Evolutionary conservation across 1,140 invertebrate genomes (phyloP), one percentile per base, ranked within the genome.

Genomic region (Protaetia brevitarsis): DNA sequence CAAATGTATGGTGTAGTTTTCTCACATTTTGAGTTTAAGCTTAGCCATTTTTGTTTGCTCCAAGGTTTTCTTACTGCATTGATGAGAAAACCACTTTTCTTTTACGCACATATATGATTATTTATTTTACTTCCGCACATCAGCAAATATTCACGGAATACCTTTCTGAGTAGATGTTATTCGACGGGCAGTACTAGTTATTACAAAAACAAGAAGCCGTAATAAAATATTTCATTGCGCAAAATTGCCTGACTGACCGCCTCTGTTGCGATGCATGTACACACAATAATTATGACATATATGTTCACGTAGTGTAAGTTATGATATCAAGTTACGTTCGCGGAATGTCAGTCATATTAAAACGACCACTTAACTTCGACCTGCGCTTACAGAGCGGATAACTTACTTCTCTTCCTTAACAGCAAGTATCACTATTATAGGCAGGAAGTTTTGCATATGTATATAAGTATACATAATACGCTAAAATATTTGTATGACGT

Each of bases 231-330:
- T 51, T 51, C 41, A 51, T 51, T 23, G 41, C 41, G 41, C 41
- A 51, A 51, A 51, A 51, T 51, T 51, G 26, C 41, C 26, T 23
- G 6, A 51, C 41, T 51, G 6, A 51, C 16, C 19, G 41, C 19
- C 16, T 51, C 41, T 51, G 41, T 23, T 5, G 19, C 41, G 41
- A 51, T 19, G 41, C 19, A 51, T 26, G 41, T 51, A 51, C 41
- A 51, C 41, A 51, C 41, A 51, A 51, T 51, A 51, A 51, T 51
- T 51, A 51, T 51, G 41, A 51, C 41, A 51, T 51, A 51, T 51
- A 51, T 23, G 41, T 51, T 51, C 41, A 51, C 41, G 41, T 26
- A 6, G 19, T 23, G 41, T 51, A 23, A 51, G 21, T 51, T 51
- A 51, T 51, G 41, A 51, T 51, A 26, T 51, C 41, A 51, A 4